Conservation (phyloP, 1,140 invertebrate genomes). For the Hylaeus anthracinus region DNA sequence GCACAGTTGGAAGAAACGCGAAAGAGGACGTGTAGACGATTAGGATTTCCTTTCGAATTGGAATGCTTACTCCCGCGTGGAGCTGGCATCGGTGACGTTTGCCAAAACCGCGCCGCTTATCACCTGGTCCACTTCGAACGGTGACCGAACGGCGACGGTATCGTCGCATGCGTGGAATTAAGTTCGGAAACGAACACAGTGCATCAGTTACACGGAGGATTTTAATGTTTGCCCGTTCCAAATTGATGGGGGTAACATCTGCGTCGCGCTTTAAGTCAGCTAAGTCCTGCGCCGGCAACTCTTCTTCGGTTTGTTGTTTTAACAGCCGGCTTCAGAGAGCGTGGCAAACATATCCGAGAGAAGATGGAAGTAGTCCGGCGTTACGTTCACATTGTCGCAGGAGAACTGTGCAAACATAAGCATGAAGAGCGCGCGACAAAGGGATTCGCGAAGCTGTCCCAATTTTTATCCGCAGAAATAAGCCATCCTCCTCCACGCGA, state of each 20-base stretch:
- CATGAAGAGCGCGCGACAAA: conserved; percentile 26
- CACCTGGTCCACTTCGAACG: too few species aligned
- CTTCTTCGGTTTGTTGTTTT: conserved; percentile 65
- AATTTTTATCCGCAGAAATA: conserved; percentile 48
- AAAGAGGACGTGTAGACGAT: too few species aligned
- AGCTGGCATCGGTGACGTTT: background rate
- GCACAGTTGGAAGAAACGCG: too few species aligned
- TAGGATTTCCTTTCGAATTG: too few species aligned
- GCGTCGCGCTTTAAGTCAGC: conserved; percentile 49
- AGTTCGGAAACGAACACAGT: conserved; percentile 37
- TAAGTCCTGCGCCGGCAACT: conserved; percentile 51
- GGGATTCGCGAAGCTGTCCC: conserved; percentile 35
- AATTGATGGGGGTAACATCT: conserved; percentile 53
- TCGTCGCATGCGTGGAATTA: conserved; percentile 13
- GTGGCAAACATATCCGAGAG: conserved; percentile 65
- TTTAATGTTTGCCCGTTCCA: conserved; percentile 56
- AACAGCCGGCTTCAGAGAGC: conserved; percentile 60
- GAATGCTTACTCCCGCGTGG: too few species aligned
- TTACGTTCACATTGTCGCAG: conserved; percentile 64
- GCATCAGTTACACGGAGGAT: conserved; percentile 51
- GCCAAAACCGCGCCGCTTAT: too few species aligned
- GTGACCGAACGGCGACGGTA: too few species aligned
- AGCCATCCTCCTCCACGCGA: background rate
- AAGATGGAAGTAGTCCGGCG: conserved; percentile 63
- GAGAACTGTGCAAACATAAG: conserved; percentile 55